phyloP scores from a whole-genome alignment of 2,888 invertebrate genomes.

The Erannis defoliaria region DNA sequence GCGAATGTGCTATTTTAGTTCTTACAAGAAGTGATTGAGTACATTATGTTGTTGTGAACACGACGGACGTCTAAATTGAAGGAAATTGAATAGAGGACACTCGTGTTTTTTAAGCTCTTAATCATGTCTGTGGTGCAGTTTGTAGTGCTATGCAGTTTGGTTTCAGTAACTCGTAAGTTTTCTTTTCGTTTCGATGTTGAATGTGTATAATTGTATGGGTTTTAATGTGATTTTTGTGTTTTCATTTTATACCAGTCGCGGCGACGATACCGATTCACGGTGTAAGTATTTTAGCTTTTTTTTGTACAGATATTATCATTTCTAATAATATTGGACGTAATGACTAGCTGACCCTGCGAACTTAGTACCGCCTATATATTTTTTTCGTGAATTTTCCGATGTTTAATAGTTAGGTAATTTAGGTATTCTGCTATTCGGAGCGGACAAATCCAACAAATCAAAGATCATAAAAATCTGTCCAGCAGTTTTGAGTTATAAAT shows the following conservation, averaged over 20 bases:
- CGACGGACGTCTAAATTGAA: constrained; percentile 14
- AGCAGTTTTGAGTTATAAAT: too few relatives aligned
- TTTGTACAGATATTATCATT: background rate
- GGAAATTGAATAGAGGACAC: constrained; percentile 6
- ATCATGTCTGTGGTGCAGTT: constrained; percentile 16
- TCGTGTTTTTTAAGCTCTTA: background rate
- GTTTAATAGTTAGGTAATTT: too few relatives aligned
- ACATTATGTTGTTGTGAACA: constrained; percentile 9
- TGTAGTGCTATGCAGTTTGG: constrained; percentile 20
- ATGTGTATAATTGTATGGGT: background rate
- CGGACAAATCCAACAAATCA: too few relatives aligned
- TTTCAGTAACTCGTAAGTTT: constrained; percentile 30
- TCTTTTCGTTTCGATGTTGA: background rate
- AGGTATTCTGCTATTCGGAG: too few relatives aligned
- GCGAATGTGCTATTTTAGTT: constrained; percentile 5
- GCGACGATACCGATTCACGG: constrained; percentile 7
- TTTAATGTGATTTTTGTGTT: background rate
- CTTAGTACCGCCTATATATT: too few relatives aligned
- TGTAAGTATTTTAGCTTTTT: constrained; percentile 17
- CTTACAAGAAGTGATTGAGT: constrained; percentile 9
- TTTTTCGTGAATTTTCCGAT: too few relatives aligned
- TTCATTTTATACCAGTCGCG: constrained; percentile 22
- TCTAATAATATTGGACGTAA: background rate
- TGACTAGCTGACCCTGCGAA: too few relatives aligned
- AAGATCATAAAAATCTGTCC: too few relatives aligned